A percentile compares a stretch with the other conserved stretches of the same genome.
Evolutionary conservation across 2,113 vertebrate species (phyloP).

Genomic region (Phodopus roborovskii): DNA sequence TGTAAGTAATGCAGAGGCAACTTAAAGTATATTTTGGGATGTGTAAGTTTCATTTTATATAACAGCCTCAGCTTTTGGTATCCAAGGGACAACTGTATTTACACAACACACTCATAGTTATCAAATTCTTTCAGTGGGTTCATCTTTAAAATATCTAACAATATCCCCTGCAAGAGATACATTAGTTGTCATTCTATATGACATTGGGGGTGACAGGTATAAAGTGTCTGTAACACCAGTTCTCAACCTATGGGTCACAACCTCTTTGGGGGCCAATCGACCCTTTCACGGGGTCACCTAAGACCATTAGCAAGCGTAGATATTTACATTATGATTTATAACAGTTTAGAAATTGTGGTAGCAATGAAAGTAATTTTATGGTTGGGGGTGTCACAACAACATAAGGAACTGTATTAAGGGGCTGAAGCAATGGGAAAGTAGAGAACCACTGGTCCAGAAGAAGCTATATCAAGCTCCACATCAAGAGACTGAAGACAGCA

Average conservation of each 20-base stretch:
- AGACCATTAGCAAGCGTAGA: background rate
- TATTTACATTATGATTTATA: background rate
- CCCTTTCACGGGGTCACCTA: background rate
- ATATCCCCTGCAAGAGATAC: background rate
- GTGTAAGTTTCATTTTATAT: background rate
- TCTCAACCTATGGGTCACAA: background rate
- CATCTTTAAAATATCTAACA: constrained; percentile 22
- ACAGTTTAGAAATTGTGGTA: background rate
- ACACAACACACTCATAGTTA: background rate
- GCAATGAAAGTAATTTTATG: background rate
- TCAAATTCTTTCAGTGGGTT: background rate
- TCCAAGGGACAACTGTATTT: background rate
- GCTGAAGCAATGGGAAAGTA: too few relatives aligned
- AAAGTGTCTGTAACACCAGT: background rate
- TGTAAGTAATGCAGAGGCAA: background rate
- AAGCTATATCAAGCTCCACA: background rate
- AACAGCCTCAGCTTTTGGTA: background rate
- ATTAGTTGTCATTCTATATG: background rate
- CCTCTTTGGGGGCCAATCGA: background rate
- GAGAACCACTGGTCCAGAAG: background rate
- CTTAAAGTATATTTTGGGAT: background rate
- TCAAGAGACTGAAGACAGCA: background rate
- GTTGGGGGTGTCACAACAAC: background rate
- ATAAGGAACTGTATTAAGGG: background rate
- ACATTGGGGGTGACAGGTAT: background rate